These are phyloP conservation scores for Cirrhinus molitorella DNA, from an alignment of 2,797 vertebrate genomes.

Conservation along the genomic window DNA sequence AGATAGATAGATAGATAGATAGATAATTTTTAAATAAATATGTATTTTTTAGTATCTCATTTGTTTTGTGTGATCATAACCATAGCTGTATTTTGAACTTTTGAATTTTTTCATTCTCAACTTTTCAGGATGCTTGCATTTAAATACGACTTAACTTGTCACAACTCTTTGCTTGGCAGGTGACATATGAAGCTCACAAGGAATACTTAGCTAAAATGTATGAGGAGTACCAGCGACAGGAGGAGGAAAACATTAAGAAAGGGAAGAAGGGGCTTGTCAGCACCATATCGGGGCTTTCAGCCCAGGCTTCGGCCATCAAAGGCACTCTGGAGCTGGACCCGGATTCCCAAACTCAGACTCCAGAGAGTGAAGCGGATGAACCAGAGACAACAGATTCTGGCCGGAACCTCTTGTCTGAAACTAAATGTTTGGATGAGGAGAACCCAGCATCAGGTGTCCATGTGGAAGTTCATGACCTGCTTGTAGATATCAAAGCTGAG, in stretches of 20 bases:
- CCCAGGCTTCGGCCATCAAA: conserved; percentile 89
- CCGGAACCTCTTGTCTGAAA: conserved; percentile 84
- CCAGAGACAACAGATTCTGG: conserved; percentile 85
- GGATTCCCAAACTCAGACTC: conserved; percentile 94
- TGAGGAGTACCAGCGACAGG: conserved; percentile 97
- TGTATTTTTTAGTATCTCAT: too few species aligned
- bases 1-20: too few species aligned
- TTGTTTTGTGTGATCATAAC: too few species aligned
- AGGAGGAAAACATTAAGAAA: conserved; percentile 99
- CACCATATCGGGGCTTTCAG: conserved; percentile 97
- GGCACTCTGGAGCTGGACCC: conserved; percentile 94
- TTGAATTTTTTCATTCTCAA: neutral
- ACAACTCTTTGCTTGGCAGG: conserved; percentile 62
- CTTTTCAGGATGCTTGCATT: neutral
- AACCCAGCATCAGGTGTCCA: conserved; percentile 79
- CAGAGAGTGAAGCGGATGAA: conserved; percentile 96
- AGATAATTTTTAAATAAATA: too few species aligned
- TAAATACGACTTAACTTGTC: neutral
- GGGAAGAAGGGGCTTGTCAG: conserved; percentile 98
- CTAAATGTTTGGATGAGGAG: conserved; percentile 72
- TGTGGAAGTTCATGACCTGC: conserved; percentile 95
- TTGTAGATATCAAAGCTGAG: conserved; percentile 98
- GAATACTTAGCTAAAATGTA: conserved; percentile 98
- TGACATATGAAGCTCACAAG: conserved; percentile 85
- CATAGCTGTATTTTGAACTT: too few species aligned